A percentile compares a stretch with the other conserved stretches of the same genome.
Evolutionary conservation across 2,113 vertebrate genomes (phyloP).

Genomic region (Genyomyrus donnyi): DNA sequence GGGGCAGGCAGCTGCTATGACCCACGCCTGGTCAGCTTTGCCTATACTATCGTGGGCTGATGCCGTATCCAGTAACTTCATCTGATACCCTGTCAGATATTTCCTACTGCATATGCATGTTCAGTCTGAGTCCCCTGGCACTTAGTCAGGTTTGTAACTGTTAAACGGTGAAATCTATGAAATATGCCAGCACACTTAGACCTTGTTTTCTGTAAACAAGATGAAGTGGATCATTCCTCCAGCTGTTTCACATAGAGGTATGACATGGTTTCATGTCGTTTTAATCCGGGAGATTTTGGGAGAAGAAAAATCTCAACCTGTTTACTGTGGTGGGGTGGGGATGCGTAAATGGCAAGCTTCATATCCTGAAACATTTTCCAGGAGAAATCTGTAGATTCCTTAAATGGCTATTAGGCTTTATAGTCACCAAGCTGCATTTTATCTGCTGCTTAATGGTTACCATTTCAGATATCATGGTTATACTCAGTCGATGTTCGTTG

Average conservation of each 20-base stretch:
- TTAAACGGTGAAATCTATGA: background rate
- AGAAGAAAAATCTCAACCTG: background rate
- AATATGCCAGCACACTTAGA: background rate
- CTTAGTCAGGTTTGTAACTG: background rate
- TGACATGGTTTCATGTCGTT: background rate
- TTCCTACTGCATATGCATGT: background rate
- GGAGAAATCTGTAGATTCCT: background rate
- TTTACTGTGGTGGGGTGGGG: background rate
- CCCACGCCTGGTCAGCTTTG: background rate
- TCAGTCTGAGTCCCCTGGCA: background rate
- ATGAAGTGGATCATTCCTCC: background rate
- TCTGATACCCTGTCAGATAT: background rate
- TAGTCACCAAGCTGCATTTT: background rate
- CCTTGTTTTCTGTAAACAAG: background rate
- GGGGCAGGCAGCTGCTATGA: background rate
- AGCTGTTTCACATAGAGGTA: background rate
- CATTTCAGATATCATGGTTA: background rate
- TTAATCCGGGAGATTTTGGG: background rate
- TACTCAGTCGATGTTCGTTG: background rate
- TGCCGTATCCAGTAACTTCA: background rate
- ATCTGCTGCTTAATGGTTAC: background rate
- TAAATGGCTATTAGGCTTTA: background rate
- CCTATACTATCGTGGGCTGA: too few species aligned
- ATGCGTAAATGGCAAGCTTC: background rate
- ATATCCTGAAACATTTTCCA: background rate